Evolutionary conservation across 1,140 invertebrate genomes (phyloP), one percentile per base, ranked within the genome.

Genomic region (Nymphalis io): DNA sequence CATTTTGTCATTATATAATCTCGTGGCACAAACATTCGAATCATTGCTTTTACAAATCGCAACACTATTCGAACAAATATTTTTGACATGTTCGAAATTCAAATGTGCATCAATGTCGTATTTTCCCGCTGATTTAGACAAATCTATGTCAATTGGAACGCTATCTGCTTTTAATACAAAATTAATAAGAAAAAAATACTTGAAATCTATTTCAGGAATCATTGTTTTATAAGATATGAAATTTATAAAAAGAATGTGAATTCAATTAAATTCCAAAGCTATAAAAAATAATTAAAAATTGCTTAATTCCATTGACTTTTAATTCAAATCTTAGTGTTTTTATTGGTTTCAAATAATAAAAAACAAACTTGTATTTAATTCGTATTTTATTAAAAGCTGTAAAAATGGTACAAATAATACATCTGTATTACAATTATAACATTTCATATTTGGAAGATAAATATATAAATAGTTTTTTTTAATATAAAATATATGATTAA

Each of bases 1-100:
- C 1, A 39, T 40, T 20, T 42, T 70, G 0, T 65, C 40, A 20
- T 75, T 59, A 0, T 57, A 20, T 0, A 70, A 13, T 61, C 74
- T 72, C 6, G 74, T 60, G 0, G 76, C 60, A 68, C 83, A 85
- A 0, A 85, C 51, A 23, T 39, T 53, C 3, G 70, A 72, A 18
- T 73, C 64, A 18, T 76, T 78, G 12, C 65, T 73, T 58, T 68
- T 64, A 42, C 83, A 85, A 12, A 78, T 76, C 1, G 21, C 0
- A 40, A 68, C 15, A 27, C 68, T 68, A n/a, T 62, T 68, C 0
- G 23, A 44, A 62, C 83, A 85, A 6, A 70, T 63, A 18, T 59
- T 60, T 40, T 70, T 62, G 21, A 81, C 46, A 51, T 55, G 60
- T 38, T 39, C 46, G 10, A 57, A 48, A 46, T 75, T 68, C 23